Percentiles rank a stretch among this genome's conserved stretches.
Conservation (phyloP, 2,797 vertebrate species). For the Anas capensis region DNA sequence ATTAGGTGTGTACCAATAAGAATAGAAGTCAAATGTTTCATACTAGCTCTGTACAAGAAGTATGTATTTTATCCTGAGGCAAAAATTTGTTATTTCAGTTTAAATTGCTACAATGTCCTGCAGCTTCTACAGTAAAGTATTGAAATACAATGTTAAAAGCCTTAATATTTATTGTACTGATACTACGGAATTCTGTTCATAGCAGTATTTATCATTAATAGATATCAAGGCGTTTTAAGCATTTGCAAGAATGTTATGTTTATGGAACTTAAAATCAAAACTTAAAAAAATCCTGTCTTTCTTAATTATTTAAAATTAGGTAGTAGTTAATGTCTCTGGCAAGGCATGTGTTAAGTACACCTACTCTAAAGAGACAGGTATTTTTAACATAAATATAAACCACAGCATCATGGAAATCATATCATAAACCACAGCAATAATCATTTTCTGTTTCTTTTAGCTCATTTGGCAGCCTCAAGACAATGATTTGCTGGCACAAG, state of each 20-base stretch:
- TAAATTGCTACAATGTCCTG: not conserved
- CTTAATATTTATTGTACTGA: not conserved
- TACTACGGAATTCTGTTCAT: not conserved
- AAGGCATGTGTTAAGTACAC: not conserved
- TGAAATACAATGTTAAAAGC: not conserved
- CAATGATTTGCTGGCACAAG: conserved; percentile 78
- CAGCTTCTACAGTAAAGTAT: not conserved
- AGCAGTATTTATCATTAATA: not conserved
- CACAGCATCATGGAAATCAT: not conserved
- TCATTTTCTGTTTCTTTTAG: conserved; percentile 82
- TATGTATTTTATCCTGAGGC: not conserved
- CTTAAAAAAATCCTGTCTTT: not conserved
- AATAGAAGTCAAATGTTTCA: not conserved
- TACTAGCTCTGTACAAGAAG: not conserved
- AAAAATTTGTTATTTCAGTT: not conserved
- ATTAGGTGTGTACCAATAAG: not conserved
- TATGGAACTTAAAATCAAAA: not conserved
- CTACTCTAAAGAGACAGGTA: not conserved
- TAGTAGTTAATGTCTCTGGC: not conserved
- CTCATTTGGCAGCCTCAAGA: conserved; percentile 89
- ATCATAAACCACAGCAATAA: conserved; percentile 65
- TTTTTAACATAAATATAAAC: not conserved
- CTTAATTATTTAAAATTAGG: not conserved
- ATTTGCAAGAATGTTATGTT: not conserved
- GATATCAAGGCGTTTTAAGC: not conserved